A percentile compares a stretch with the other conserved stretches of the same genome.
Conservation (phyloP, 2,797 vertebrate genomes). For the Cuniculus paca region DNA sequence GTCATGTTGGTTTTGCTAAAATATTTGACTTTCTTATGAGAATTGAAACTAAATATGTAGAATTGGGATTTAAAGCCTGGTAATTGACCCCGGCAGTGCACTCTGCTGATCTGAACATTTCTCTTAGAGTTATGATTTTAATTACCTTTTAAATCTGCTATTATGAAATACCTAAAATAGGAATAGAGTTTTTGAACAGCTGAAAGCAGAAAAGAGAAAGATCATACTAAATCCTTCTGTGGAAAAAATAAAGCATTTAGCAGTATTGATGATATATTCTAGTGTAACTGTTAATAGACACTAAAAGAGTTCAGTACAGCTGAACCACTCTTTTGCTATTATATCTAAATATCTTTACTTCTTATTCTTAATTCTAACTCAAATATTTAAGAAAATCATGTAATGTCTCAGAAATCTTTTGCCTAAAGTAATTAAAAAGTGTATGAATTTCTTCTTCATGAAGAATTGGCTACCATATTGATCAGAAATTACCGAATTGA, state of each 20-base stretch:
- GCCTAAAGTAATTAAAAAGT: neutral
- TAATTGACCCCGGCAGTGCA: rapidly evolving
- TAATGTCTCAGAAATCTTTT: slow-evolving; percentile 17
- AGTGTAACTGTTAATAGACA: neutral
- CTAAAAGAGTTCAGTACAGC: neutral
- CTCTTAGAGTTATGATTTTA: neutral
- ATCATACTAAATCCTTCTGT: neutral
- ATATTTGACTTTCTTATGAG: neutral
- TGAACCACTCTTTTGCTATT: neutral
- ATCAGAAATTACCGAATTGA: neutral
- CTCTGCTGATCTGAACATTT: neutral
- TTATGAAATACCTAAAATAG: neutral
- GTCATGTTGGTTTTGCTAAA: neutral
- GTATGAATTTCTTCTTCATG: neutral
- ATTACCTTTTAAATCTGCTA: neutral
- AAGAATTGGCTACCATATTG: neutral
- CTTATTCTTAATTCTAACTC: slow-evolving; percentile 46
- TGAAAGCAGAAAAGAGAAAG: neutral
- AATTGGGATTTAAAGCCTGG: neutral
- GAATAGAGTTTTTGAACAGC: neutral
- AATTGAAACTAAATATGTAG: neutral
- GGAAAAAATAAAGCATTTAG: neutral
- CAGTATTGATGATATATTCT: neutral
- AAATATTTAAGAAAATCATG: slow-evolving; percentile 25
- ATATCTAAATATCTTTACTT: neutral